Evolutionary conservation across 2,113 vertebrate genomes (phyloP).

Genomic region (Xiphophorus couchianus): DNA sequence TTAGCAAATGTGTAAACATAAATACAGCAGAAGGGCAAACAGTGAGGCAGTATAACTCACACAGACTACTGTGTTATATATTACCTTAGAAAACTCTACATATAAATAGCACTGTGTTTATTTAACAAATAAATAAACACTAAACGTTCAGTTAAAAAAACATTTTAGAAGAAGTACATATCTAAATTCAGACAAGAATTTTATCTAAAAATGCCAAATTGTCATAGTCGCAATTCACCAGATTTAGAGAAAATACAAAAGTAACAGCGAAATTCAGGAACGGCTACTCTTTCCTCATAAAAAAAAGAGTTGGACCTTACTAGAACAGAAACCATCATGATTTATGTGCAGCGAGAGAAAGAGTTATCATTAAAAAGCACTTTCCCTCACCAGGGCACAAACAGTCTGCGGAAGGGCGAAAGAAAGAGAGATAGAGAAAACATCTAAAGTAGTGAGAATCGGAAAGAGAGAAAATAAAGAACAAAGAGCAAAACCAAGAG

Average conservation of each 20-base stretch:
- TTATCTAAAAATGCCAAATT: background rate
- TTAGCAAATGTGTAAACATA: background rate
- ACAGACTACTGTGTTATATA: too few species aligned
- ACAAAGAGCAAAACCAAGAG: constrained; percentile 14
- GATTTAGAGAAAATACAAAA: constrained; percentile 12
- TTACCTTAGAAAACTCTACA: background rate
- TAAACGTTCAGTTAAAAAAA: background rate
- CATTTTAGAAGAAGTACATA: background rate
- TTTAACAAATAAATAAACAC: too few species aligned
- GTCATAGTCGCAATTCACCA: background rate
- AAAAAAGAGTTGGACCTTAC: constrained; percentile 1
- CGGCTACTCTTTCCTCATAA: background rate
- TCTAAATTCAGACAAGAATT: background rate
- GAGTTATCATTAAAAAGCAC: constrained; percentile 31
- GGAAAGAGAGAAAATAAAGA: constrained; percentile 25
- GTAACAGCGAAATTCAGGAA: background rate
- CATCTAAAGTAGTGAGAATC: constrained; percentile 12
- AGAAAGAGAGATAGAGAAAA: constrained; percentile 10
- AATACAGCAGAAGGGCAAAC: background rate
- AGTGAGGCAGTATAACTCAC: too few species aligned
- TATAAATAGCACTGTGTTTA: background rate
- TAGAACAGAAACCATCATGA: constrained; percentile 12
- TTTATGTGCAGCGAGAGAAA: constrained; percentile 18
- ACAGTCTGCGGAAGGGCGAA: constrained; percentile 5
- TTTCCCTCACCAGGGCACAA: constrained; percentile 1